Evolutionary conservation across 2,797 vertebrate genomes (phyloP).

Genomic region (Pseudochaenichthys georgianus): DNA sequence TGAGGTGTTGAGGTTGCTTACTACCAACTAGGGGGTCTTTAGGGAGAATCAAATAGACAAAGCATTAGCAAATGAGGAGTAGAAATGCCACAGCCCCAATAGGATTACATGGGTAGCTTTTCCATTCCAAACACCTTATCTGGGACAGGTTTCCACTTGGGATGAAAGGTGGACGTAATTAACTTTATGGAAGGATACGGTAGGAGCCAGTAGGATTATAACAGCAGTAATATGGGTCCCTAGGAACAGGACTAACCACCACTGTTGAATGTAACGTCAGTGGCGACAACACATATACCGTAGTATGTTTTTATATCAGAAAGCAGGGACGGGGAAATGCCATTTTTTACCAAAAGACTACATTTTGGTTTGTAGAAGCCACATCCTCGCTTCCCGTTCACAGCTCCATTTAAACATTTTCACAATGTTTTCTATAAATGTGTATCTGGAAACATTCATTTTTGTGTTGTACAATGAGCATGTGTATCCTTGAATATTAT

Average conservation of each 20-base stretch:
- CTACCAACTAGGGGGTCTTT: neutral
- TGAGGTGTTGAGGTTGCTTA: neutral
- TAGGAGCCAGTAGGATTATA: constrained; percentile 33
- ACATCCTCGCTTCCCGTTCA: no score
- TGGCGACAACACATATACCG: constrained; percentile 8
- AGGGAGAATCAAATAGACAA: constrained; percentile 12
- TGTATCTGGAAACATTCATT: constrained; percentile 5
- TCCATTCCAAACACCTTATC: constrained; percentile 51
- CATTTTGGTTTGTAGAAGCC: no score
- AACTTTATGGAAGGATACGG: constrained; percentile 35
- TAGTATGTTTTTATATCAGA: neutral
- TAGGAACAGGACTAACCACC: constrained; percentile 16
- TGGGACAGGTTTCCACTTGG: constrained; percentile 38
- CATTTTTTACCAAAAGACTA: neutral
- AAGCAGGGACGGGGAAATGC: neutral
- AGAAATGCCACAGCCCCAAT: constrained; percentile 20
- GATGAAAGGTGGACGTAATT: constrained; percentile 55
- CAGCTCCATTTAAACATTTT: constrained; percentile 3
- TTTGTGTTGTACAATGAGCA: constrained; percentile 46
- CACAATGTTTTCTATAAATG: constrained; percentile 3
- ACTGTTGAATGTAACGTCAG: constrained; percentile 23
- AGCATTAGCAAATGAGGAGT: constrained; percentile 22
- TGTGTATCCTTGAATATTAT: constrained; percentile 39
- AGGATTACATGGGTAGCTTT: constrained; percentile 37
- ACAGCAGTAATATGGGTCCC: constrained; percentile 4